These are phyloP conservation scores for Monomorium pharaonis DNA, from an alignment of 1,140 invertebrate species.

Conservation along the genomic window DNA sequence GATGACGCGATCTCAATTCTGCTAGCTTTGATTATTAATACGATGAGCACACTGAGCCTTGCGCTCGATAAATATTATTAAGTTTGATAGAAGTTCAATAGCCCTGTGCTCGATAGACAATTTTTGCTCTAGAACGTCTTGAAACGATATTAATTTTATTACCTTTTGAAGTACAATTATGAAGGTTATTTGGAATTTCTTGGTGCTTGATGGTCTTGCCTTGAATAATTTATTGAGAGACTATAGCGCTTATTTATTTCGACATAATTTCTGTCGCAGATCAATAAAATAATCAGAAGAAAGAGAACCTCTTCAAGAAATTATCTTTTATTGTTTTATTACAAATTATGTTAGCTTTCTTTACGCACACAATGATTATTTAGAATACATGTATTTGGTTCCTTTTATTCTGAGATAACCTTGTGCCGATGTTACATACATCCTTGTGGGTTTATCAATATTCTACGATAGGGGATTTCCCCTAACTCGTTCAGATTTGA, in stretches of 20 bases:
- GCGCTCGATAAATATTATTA: not conserved
- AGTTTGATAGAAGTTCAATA: not conserved
- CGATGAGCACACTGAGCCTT: not conserved
- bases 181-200: not conserved
- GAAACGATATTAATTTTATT: not conserved
- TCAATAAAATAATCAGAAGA: not conserved
- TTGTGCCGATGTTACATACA: not conserved
- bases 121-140: not conserved
- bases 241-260: not conserved
- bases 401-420: not conserved
- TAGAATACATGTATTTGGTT: not conserved
- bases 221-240: not conserved
- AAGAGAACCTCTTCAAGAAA: not conserved
- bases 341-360: not conserved
- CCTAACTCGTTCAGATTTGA: slow-evolving; percentile 4
- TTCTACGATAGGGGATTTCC: not conserved
- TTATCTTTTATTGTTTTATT: not conserved
- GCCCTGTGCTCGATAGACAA: not conserved
- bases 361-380: not conserved
- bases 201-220: no score
- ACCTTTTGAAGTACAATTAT: not conserved
- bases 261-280: not conserved
- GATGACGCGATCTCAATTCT: not conserved
- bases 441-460: not conserved
- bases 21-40: not conserved